Base-by-base conservation (phyloP, 2,888 invertebrate species). In the Schrankia costaestrigalis region DNA sequence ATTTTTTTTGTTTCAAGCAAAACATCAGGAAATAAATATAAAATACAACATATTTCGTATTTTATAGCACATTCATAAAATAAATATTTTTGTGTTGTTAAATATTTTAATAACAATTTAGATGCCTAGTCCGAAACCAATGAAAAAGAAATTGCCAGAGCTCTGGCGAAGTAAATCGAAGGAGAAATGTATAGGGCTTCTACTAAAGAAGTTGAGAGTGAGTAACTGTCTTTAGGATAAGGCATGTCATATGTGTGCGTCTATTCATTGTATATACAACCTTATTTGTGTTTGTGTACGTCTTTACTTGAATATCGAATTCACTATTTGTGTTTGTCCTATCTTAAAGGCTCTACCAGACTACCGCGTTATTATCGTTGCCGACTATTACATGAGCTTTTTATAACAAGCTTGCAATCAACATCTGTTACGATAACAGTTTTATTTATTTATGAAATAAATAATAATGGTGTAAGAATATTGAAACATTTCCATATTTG, bases 111-210 rank as follows among this genome's bases (percentile, higher is more conserved):
- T 58, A 13, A 46, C 46, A 38, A 11, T 77, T 54, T 75, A 85
- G 84, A 72, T 77, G 35, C 63, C 70, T 70, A 72, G 61, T 53
- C 72, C 65, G 32, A 69, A 72, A 65, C 75, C 69, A 60, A 64
- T 61, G 65, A 69, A 64, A 74, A 81, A 75, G 63, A 81, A 66
- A 65, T 67, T 86, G 53, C 84, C 86, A 61, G 82, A 83, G 35
- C 60, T 86, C 45, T 86, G 83, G 86, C 78, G 81, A 33, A 77
- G 67, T 71, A 82, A 82, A 55, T 75, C 81, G 38, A 62, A 75
- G 56, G 83, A 82, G 63, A 86, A 83, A 76, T 71, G 79, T 26
- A 56, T 86, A 70, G 85, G 85, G 47, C 71, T 86, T 36, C 77
- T 86, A 14, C 71, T 86, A 54, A 85, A 83, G 60, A 66, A 74